A percentile compares a stretch with the other conserved stretches of the same genome.
phyloP scores from a whole-genome alignment of 2,797 vertebrate genomes.

The Carcharodon carcharias region DNA sequence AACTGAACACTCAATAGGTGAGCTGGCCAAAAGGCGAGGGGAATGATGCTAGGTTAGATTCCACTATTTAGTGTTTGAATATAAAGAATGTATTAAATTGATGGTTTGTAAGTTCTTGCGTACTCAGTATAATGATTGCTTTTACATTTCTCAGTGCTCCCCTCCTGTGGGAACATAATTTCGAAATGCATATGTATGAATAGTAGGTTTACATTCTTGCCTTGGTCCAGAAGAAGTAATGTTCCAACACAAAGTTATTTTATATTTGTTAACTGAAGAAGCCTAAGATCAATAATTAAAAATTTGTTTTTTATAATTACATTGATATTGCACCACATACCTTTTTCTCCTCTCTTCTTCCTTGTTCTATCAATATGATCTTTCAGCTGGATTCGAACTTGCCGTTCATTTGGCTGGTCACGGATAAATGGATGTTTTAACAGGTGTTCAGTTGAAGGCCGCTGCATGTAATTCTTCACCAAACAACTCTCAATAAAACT shows the following conservation, averaged over 20 bases:
- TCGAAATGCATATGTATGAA: background rate
- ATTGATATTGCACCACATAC: slow-evolving; percentile 51
- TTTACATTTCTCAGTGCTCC: background rate
- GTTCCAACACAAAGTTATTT: background rate
- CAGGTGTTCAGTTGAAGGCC: slow-evolving; percentile 91
- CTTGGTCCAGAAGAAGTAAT: background rate
- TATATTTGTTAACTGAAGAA: background rate
- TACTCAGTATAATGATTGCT: background rate
- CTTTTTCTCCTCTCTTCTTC: slow-evolving; percentile 98
- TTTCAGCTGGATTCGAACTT: slow-evolving; percentile 98
- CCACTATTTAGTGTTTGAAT: background rate
- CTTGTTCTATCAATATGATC: slow-evolving; percentile 97
- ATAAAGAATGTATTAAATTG: background rate
- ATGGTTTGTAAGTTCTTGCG: background rate
- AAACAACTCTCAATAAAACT: slow-evolving; percentile 97
- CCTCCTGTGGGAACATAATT: background rate
- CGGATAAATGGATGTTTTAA: slow-evolving; percentile 95
- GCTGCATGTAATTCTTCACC: slow-evolving; percentile 96
- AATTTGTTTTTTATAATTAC: background rate
- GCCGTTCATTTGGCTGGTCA: slow-evolving; percentile 95
- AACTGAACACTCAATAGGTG: background rate
- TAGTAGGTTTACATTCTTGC: background rate
- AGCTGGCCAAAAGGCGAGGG: background rate
- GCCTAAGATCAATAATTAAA: background rate
- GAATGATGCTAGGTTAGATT: background rate